phyloP scores from a whole-genome alignment of 2,888 invertebrate species.

The Apotomis capreana region DNA sequence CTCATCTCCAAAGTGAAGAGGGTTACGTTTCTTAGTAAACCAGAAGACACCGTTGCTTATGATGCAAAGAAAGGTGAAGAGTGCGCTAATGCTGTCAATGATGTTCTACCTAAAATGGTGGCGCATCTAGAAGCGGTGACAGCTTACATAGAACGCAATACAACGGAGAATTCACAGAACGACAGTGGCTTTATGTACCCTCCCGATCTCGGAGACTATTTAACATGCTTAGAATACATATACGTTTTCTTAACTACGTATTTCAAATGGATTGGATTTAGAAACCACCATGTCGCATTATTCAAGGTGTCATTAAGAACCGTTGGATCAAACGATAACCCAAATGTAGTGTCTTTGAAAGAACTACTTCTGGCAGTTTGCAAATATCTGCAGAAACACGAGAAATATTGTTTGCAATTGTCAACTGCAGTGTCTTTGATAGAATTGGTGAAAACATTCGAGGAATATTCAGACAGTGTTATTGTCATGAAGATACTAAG shows the following conservation, averaged over 20 bases:
- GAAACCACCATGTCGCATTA: conserved; percentile 68
- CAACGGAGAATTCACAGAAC: conserved; percentile 52
- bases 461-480: conserved; percentile 69
- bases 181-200: conserved; percentile 56
- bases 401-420: conserved; percentile 80
- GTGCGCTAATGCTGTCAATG: conserved; percentile 61
- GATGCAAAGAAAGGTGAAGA: conserved; percentile 65
- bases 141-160: conserved; percentile 58
- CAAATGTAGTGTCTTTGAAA: conserved; percentile 63
- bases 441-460: conserved; percentile 78
- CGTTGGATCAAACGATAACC: conserved; percentile 59
- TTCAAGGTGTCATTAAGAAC: conserved; percentile 70
- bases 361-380: conserved; percentile 67
- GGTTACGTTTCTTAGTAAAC: conserved; percentile 68
- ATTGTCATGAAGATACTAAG: conserved; percentile 72
- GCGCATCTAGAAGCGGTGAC: conserved; percentile 63
- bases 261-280: conserved; percentile 86
- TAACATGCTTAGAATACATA: conserved; percentile 81
- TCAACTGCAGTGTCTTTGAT: conserved; percentile 82
- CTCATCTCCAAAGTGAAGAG: conserved; percentile 71
- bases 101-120: conserved; percentile 65
- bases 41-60: conserved; percentile 57
- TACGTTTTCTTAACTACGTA: conserved; percentile 82
- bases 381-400: conserved; percentile 71
- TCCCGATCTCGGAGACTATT: conserved; percentile 57